These are phyloP conservation scores for Platycnemis pennipes DNA, from an alignment of 2,888 invertebrate genomes.

Conservation along the genomic window DNA sequence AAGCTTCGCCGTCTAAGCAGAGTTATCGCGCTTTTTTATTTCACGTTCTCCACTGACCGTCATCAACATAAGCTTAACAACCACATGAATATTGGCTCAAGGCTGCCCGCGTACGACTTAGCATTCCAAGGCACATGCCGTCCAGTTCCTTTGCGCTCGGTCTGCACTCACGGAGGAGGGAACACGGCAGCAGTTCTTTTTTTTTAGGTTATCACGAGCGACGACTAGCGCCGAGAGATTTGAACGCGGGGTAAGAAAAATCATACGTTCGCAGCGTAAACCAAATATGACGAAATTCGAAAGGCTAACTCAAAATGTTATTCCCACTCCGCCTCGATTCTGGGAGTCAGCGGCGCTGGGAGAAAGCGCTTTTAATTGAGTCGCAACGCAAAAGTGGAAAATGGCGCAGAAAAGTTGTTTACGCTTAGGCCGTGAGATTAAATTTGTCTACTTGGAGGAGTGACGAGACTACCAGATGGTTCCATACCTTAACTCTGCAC, in stretches of 20 bases:
- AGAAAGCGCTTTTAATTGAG: conserved; percentile 37
- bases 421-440: neutral
- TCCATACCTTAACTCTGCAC: neutral
- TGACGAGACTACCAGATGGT: neutral
- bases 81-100: conserved; percentile 16
- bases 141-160: neutral
- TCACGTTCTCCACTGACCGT: neutral
- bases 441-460: neutral
- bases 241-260: neutral
- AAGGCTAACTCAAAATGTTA: neutral
- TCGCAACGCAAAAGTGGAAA: neutral
- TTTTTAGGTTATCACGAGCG: neutral
- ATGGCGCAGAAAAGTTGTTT: neutral
- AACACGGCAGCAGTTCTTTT: neutral
- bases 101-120: neutral
- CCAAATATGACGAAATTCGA: conserved; percentile 53
- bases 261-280: neutral
- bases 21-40: neutral
- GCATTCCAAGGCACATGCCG: neutral
- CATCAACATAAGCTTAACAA: neutral
- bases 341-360: neutral
- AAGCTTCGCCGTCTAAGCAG: neutral
- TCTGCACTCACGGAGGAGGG: neutral
- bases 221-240: neutral
- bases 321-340: neutral